Base-by-base conservation (phyloP, 2,888 invertebrate species). In the Himalopsyche tibetana region DNA sequence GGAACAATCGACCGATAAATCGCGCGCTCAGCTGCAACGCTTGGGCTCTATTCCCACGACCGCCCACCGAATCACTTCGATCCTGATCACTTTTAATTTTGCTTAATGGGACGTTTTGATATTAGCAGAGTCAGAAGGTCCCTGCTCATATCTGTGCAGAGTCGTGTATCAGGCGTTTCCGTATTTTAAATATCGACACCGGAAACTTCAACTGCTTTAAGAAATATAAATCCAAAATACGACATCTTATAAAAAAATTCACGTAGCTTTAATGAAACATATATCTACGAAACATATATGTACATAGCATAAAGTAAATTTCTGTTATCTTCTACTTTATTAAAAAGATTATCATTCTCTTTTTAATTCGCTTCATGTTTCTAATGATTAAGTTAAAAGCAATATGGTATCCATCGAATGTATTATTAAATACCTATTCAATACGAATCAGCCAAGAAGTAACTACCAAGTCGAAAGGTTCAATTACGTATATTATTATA, bases 1-100 rank as follows among this genome's bases (percentile, higher is more conserved):
- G 55, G 84, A 80, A 84, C 84, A 84, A 84, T 84, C 80, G 81
- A 56, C 79, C 79, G 42, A 84, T 84, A 84, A 84, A 80, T 84
- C 84, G 80, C 80, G 45, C 45, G n/a, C 51, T 74, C 74, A 36
- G 74, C 28, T 36, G 74, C 74, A 36, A 38, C 74, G 74, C 74
- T 38, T 38, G 74, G 74, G 74, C 74, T 28, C 74, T 8, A 74
- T 74, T 74, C 74, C 38, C 74, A 74, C 74, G 74, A 74, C 74
- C 74, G 74, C 74, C 74, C 74, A 74, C 74, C 74, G 74, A 74
- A 74, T 74, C 74, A 74, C 28, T 74, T 0, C 74, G 38, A 15
- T 36, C 74, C 74, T 74, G 74, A 74, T 74, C 74, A 74, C 74
- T 74, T 74, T 74, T 74, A 74, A 74, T 74, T 74, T 74, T 74